Percentiles rank a stretch among this genome's conserved stretches.
These are phyloP conservation scores for Lonchura striata DNA, from an alignment of 2,113 vertebrate genomes.

Conservation along the genomic window DNA sequence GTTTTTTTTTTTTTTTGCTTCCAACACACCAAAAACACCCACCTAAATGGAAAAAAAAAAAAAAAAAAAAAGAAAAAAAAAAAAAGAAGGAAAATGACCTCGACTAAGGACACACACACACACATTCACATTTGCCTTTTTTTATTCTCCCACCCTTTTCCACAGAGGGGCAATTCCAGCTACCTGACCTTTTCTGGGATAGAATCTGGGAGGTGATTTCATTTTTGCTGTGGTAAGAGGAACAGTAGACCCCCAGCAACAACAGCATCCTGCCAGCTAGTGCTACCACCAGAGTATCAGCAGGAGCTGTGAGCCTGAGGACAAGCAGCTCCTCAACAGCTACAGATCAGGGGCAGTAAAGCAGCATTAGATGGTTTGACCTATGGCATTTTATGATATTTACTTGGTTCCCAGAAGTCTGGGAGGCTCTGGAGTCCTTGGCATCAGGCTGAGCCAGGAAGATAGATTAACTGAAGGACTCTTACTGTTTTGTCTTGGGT, in stretches of 20 bases:
- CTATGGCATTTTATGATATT: background rate
- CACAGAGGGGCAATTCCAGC: background rate
- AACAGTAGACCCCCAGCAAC: background rate
- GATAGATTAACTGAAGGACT: constrained; percentile 22
- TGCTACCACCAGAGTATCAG: background rate
- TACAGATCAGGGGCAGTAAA: background rate
- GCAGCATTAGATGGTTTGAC: background rate
- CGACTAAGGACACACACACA: rapidly evolving
- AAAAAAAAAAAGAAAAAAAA: background rate
- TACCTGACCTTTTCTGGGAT: constrained; percentile 24
- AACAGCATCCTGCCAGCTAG: background rate
- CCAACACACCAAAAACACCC: background rate
- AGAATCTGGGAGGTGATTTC: background rate
- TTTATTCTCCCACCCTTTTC: background rate
- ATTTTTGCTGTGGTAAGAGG: background rate
- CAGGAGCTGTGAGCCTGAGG: background rate
- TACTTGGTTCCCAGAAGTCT: constrained; percentile 33
- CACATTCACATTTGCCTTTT: background rate
- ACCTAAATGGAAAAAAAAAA: background rate
- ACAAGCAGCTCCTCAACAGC: background rate
- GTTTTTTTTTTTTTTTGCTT: background rate
- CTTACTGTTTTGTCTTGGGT: constrained; percentile 48
- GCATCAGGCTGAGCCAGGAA: background rate
- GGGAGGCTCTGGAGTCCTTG: constrained; percentile 39
- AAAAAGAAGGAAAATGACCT: background rate